Evolutionary conservation across 1,140 invertebrate species (phyloP).

Genomic region (Nasonia vitripennis): DNA sequence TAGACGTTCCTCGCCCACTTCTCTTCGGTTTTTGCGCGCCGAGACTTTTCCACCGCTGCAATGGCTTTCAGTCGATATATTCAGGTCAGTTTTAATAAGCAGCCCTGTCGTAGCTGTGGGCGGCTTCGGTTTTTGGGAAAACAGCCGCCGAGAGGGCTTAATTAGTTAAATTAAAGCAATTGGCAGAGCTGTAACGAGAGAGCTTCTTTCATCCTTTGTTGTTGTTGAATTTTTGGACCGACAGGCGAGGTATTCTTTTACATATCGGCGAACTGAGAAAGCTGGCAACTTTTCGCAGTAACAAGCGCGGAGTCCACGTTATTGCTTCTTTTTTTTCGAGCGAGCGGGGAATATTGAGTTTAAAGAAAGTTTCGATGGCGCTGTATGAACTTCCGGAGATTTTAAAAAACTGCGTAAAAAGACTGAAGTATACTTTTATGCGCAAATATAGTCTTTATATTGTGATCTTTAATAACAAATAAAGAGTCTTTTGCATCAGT

Average conservation of each 20-base stretch:
- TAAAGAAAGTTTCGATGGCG: no score
- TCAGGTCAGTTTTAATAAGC: slow-evolving; percentile 14
- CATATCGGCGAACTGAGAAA: not conserved
- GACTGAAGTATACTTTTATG: no score
- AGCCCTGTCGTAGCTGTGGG: not conserved
- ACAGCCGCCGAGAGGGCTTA: not conserved
- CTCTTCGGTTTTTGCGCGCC: not conserved
- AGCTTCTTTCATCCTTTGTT: not conserved
- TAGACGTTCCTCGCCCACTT: no score
- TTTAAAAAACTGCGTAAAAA: no score
- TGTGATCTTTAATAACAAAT: no score
- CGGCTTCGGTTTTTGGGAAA: not conserved
- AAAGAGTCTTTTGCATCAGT: no score
- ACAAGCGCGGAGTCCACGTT: not conserved
- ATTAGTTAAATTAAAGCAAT: slow-evolving; percentile 16
- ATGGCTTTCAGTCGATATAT: not conserved
- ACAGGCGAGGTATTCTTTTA: not conserved
- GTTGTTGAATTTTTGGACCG: not conserved
- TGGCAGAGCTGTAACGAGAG: not conserved
- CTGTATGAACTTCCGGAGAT: no score
- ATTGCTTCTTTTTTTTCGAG: not conserved
- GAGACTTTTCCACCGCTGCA: no score
- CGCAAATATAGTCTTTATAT: no score
- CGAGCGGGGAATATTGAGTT: no score
- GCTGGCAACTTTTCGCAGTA: not conserved